Conservation (phyloP, 2,888 invertebrate species). For the Agelastica alni region DNA sequence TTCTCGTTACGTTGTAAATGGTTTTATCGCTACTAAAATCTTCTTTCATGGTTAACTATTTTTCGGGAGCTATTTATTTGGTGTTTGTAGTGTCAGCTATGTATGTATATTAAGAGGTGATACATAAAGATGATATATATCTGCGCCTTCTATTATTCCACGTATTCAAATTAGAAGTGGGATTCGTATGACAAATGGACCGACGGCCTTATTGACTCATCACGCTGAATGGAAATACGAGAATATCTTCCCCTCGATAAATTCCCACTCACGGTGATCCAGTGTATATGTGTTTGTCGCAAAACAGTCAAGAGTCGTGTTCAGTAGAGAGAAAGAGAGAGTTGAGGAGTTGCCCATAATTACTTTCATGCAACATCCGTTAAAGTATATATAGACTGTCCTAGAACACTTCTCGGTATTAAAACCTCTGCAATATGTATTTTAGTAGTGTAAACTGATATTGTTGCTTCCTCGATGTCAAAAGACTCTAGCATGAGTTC, state of each 20-base stretch:
- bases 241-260: slow-evolving; percentile 23
- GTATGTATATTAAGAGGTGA: neutral
- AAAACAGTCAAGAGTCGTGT: slow-evolving; percentile 17
- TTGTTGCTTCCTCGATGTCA: too few species aligned
- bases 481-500: too few species aligned
- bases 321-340: slow-evolving; percentile 7
- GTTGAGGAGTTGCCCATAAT: slow-evolving; percentile 24
- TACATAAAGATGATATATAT: neutral
- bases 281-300: slow-evolving; percentile 21
- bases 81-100: neutral
- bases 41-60: too few species aligned
- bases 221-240: slow-evolving; percentile 15
- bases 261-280: slow-evolving; percentile 23
- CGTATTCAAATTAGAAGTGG: slow-evolving; percentile 20
- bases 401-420: too few species aligned
- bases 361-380: slow-evolving; percentile 21
- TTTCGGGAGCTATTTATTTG: neutral
- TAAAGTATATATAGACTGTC: neutral
- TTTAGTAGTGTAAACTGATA: too few species aligned
- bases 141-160: slow-evolving; percentile 8
- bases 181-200: slow-evolving; percentile 24
- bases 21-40: too few species aligned
- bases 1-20: too few species aligned
- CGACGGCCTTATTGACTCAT: slow-evolving; percentile 23
- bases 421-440: too few species aligned